These are phyloP conservation scores for Doris montereyensis DNA, from an alignment of 2,888 invertebrate genomes.

Conservation along the genomic window DNA sequence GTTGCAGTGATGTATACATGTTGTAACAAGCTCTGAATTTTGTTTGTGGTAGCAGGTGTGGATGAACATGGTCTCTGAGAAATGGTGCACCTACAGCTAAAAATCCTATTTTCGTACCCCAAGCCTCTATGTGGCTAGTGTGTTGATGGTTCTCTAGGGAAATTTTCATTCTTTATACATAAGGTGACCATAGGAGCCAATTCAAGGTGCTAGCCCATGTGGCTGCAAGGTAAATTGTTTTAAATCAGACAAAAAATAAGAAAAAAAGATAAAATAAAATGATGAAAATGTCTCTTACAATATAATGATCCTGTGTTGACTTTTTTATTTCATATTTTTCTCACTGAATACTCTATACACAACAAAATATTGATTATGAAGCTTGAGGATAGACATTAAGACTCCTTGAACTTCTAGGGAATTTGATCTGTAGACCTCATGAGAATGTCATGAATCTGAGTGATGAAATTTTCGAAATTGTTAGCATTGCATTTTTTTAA, in stretches of 20 bases:
- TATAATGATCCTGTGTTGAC: background rate
- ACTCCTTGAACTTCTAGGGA: background rate
- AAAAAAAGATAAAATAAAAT: conserved; percentile 29
- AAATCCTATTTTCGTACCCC: conserved; percentile 31
- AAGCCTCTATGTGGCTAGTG: conserved; percentile 13
- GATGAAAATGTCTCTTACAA: conserved; percentile 39
- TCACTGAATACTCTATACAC: no score
- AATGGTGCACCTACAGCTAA: conserved; percentile 44
- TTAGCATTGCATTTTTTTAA: no score
- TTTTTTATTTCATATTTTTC: background rate
- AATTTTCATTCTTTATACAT: conserved; percentile 4
- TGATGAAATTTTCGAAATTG: background rate
- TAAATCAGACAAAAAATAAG: conserved; percentile 32
- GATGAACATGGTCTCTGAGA: no score
- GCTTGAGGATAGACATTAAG: no score
- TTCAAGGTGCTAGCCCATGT: background rate
- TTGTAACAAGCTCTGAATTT: conserved; percentile 33
- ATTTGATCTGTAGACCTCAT: conserved; percentile 36
- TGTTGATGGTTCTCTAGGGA: background rate
- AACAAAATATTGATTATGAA: no score
- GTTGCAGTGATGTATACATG: no score
- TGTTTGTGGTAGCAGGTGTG: no score
- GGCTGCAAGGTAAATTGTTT: background rate
- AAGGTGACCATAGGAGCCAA: conserved; percentile 21
- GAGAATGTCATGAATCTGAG: conserved; percentile 39